These are phyloP conservation scores for Hartigia nigra DNA, from an alignment of 2,888 invertebrate genomes.

Conservation along the genomic window DNA sequence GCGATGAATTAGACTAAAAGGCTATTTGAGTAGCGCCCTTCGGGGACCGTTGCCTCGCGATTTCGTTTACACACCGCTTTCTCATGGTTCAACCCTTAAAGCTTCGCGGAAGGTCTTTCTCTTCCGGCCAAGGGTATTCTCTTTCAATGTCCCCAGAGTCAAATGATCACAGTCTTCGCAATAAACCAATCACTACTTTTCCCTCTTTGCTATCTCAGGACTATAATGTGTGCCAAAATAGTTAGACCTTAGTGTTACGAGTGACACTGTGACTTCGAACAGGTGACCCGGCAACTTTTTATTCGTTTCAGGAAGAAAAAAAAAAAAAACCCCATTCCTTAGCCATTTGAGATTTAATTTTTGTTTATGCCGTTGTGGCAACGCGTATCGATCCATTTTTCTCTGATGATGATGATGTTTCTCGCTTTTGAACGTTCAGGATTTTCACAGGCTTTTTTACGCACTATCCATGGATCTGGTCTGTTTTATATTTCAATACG, in stretches of 20 bases:
- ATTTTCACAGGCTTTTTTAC: neutral
- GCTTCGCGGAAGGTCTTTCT: neutral
- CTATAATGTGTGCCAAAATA: too few relatives aligned
- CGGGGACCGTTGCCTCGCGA: neutral
- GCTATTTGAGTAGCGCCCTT: slow-evolving; percentile 34
- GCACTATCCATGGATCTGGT: neutral
- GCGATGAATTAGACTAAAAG: slow-evolving; percentile 55
- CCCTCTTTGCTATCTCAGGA: too few relatives aligned
- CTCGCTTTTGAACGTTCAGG: neutral
- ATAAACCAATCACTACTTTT: too few relatives aligned
- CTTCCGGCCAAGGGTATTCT: neutral
- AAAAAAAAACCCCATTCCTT: neutral
- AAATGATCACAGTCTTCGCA: too few relatives aligned
- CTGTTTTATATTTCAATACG: neutral
- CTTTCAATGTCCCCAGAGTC: neutral
- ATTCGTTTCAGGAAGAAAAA: neutral
- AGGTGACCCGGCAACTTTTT: neutral
- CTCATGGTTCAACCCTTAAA: neutral
- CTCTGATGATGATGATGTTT: neutral
- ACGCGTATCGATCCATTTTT: neutral
- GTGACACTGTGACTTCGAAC: neutral
- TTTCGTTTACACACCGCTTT: neutral
- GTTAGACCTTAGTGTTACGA: too few relatives aligned
- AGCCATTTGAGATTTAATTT: neutral
- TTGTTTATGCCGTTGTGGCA: neutral